Evolutionary conservation across 2,888 invertebrate genomes (phyloP), one percentile per base, ranked within the genome.

Genomic region (Papilio protenor): DNA sequence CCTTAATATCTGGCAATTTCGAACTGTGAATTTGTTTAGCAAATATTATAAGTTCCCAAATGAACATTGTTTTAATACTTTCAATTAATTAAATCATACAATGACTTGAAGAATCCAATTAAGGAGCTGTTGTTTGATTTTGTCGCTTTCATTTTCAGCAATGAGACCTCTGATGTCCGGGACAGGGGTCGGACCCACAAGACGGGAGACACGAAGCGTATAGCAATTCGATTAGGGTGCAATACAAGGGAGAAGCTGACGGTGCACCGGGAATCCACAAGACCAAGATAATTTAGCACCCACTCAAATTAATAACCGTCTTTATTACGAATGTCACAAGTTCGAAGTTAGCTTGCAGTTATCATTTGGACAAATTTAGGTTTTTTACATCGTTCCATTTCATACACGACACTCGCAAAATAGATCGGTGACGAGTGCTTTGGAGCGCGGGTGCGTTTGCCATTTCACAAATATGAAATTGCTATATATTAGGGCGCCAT

Each of bases 221-320:
- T 87, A 90, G 89, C 90, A 85, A 94, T 94, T 94, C 92, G 93
- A 94, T 94, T 94, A 94, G 94, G 94, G 94, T 92, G 93, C 93
- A 92, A 87, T 87, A 86, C 89, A 88, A 88, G 93, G 93, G 94
- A 88, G 88, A 85, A 87, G 90, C 92, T 91, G 93, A 91, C 92
- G 87, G 85, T 91, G 94, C 94, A 93, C 87, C 87, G 85, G 86
- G 85, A 82, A 83, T 81, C 80, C 83, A 84, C 79, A 84, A 78
- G 73, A 82, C 84, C 80, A 83, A 85, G 74, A 82, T 85, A 85
- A 80, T 80, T 77, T 81, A 83, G 79, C 84, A 18, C 18, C 27
- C 16, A 72, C 55, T 40, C 16, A 81, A 80, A 0, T 45, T 72
- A 76, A 55, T 49, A 76, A 79, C 52, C 16, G 10, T 40, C 80